Base-by-base conservation (phyloP, 2,797 vertebrate genomes). In the Chelon auratus region DNA sequence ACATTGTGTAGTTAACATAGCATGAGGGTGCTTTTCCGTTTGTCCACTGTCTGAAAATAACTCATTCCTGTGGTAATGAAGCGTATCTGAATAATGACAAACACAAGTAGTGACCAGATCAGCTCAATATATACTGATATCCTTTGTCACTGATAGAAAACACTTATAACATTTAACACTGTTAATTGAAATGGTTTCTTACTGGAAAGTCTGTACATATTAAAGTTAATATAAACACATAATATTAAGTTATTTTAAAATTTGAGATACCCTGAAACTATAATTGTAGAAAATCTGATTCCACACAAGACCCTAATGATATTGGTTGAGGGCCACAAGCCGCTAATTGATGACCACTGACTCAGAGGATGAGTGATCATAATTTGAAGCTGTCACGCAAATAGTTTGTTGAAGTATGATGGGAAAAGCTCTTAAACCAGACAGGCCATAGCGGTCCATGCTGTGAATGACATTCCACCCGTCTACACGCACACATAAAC, bases 371-470 rank as follows among this genome's bases (percentile, higher is more conserved):
- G 43, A 62, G 22, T 45, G 24, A 43, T 26, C 15, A 50, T 39
- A 33, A 62, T 50, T 55, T 58, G 36, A 55, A 17, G 54, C 9
- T 64, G 62, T 36, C 15, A 33, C 62, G 26, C 14, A 20, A 40
- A 20, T 40, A 11, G 17, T 62, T 56, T 60, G 53, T n/a, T 59
- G 10, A 7, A 72, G 5, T 67, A 64, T 61, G 42, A 36, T 70
- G 17, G 47, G 61, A 53, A 66, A 80, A 73, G 18, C 48, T 50
- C 42, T 71, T 40, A 63, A 55, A 66, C 37, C 15, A 71, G 40
- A 22, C 18, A 50, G 22, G n/a, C 13, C 40, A 61, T 39, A 48
- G 48, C 18, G 43, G 9, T 39, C 18, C 42, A 5, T 3, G 22
- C 42, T 30, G 1, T 42, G 20, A 57, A 53, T 47, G 8, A 14